Base-by-base conservation (phyloP, 2,113 vertebrate species). In the Callipepla squamata region DNA sequence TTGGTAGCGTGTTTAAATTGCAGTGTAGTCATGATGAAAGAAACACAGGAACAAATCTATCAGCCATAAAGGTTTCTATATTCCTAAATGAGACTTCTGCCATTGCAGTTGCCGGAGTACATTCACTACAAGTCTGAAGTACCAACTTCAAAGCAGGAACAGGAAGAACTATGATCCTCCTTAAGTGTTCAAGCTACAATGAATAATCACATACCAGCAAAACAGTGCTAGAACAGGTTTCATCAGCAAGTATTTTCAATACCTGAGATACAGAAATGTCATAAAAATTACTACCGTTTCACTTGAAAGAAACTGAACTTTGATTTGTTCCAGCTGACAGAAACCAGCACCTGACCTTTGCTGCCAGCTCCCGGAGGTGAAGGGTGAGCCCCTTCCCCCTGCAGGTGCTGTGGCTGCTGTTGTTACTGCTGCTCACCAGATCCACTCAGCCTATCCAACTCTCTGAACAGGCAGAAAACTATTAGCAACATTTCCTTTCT, bases 311-410 rank as follows among this genome's bases (percentile, higher is more conserved):
- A 89, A 50, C 32, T 32, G 26, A 65, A 30, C 21, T 75, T 89
- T 59, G 18, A 59, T 78, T 87, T 94, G 34, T 72, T 89, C 70
- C 57, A 55, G 42, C 36, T 61, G 44, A 85, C n/a, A 85, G n/a
- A 69, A 69, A 30, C 44, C 23, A 50, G 62, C 57, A 75, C 2
- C 3, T 17, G 28, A 63, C 62, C 30, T 66, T 80, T 13, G 13
- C 23, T 50, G 28, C 1, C 38, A 45, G 42, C 7, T 1, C 1
- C 55, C 4, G 0, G 0, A 4, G 65, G 25, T 53, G 63, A 68
- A 34, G 58, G 68, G 32, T 12, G 30, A 21, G 67, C 47, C n/a
- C 73, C 62, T 59, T 48, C 44, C n/a, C 34, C 19, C 19, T n/a
- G n/a, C n/a, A 26, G 9, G 36, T 6, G 68, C 45, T 58, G 34